These are phyloP conservation scores for Drosophila multiciliata DNA, from an alignment of 2,888 invertebrate species.

Conservation along the genomic window DNA sequence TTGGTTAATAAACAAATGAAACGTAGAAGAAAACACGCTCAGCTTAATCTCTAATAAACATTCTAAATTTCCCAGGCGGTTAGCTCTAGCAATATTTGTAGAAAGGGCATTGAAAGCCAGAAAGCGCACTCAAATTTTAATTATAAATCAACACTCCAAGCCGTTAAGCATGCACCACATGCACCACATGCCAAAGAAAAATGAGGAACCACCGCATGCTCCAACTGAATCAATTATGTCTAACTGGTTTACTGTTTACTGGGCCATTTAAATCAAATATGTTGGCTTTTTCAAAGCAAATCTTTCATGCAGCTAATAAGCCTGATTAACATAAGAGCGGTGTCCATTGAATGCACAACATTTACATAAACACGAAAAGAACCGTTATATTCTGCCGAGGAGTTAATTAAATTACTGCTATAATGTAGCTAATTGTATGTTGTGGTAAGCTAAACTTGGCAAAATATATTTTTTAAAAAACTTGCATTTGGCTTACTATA, in stretches of 20 bases:
- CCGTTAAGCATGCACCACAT: conserved; percentile 39
- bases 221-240: conserved; percentile 70
- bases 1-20: neutral
- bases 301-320: conserved; percentile 77
- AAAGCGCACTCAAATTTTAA: conserved; percentile 35
- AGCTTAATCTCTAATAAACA: conserved; percentile 1
- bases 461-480: neutral
- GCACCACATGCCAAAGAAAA: conserved; percentile 10
- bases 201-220: conserved; percentile 14
- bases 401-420: conserved; percentile 3
- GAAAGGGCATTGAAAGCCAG: conserved; percentile 32
- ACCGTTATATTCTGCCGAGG: conserved; percentile 21
- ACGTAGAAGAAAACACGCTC: neutral
- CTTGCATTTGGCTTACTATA: neutral
- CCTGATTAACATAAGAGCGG: conserved; percentile 45
- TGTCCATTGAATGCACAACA: conserved; percentile 37
- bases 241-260: conserved; percentile 71
- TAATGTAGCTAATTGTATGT: neutral
- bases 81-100: conserved; percentile 10
- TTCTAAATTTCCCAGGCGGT: conserved; percentile 13
- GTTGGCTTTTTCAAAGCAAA: conserved; percentile 52
- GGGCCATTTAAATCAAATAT: conserved; percentile 64
- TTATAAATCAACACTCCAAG: conserved; percentile 38
- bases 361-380: conserved; percentile 46
- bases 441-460: neutral